Conservation (phyloP, 2,888 invertebrate genomes). For the Cantharis rufa region DNA sequence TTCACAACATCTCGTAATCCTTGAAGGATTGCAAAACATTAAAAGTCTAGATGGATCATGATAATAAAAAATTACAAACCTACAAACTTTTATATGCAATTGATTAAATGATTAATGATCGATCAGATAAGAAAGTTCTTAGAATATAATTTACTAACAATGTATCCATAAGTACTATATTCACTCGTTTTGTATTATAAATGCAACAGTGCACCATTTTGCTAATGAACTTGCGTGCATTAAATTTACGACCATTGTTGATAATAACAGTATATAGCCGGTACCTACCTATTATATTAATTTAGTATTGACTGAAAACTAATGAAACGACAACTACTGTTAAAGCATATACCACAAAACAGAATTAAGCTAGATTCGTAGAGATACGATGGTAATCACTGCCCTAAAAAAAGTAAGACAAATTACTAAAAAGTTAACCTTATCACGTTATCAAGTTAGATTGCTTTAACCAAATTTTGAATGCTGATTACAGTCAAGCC, state of each 20-base stretch:
- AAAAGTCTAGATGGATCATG: background rate
- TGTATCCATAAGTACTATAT: background rate
- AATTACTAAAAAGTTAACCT: background rate
- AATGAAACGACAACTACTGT: conserved; percentile 18
- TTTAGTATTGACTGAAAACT: conserved; percentile 11
- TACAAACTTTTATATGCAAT: background rate
- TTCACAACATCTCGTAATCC: background rate
- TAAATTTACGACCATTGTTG: conserved; percentile 23
- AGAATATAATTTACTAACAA: background rate
- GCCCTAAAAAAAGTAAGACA: background rate
- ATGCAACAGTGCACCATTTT: conserved; percentile 22
- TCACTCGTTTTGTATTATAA: conserved; percentile 11
- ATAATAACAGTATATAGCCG: conserved; percentile 19
- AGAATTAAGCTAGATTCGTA: background rate
- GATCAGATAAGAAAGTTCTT: background rate
- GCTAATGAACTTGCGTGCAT: conserved; percentile 30
- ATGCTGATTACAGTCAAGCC: background rate
- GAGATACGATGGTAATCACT: background rate
- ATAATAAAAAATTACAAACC: background rate
- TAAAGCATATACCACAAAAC: background rate
- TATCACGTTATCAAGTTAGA: too few relatives aligned
- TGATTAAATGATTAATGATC: background rate
- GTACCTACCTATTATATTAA: conserved; percentile 14
- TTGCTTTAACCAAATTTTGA: background rate
- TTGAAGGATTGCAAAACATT: background rate